These are phyloP conservation scores for Phasianus colchicus DNA, from an alignment of 2,113 vertebrate genomes.

Conservation along the genomic window DNA sequence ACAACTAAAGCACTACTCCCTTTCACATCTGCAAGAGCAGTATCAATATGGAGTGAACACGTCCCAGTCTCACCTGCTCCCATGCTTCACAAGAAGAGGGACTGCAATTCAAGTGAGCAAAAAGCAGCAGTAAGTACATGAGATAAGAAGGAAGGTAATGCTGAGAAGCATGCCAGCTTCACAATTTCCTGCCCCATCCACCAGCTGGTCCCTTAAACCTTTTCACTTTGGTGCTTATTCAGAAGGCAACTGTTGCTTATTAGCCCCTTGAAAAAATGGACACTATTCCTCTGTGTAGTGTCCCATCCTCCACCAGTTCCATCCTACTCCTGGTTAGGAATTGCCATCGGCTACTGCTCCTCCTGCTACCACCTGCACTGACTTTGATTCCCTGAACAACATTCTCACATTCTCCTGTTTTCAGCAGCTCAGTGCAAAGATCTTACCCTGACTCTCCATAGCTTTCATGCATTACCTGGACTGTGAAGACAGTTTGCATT, in stretches of 20 bases:
- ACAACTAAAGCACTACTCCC: not conserved
- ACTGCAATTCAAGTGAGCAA: not conserved
- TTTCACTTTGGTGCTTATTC: not conserved
- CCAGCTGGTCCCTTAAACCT: not conserved
- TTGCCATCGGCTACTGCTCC: not conserved
- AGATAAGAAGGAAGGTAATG: not conserved
- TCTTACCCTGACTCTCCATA: not conserved
- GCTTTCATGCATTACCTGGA: not conserved
- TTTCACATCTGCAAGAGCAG: not conserved
- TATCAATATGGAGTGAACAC: fast-evolving
- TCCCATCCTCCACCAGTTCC: not conserved
- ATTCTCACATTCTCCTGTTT: not conserved
- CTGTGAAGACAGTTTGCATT: fast-evolving
- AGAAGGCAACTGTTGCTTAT: not conserved
- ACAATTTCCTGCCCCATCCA: not conserved
- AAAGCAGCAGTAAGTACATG: not conserved
- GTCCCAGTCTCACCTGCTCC: not conserved
- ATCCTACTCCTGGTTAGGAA: not conserved
- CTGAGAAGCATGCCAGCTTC: not conserved
- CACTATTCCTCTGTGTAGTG: not conserved
- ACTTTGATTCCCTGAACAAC: not conserved
- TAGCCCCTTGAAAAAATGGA: not conserved
- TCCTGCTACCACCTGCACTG: fast-evolving
- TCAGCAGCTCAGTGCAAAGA: not conserved
- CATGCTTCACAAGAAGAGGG: fast-evolving